Base-by-base conservation (phyloP, 2,888 invertebrate species). In the Napeogenes inachia region DNA sequence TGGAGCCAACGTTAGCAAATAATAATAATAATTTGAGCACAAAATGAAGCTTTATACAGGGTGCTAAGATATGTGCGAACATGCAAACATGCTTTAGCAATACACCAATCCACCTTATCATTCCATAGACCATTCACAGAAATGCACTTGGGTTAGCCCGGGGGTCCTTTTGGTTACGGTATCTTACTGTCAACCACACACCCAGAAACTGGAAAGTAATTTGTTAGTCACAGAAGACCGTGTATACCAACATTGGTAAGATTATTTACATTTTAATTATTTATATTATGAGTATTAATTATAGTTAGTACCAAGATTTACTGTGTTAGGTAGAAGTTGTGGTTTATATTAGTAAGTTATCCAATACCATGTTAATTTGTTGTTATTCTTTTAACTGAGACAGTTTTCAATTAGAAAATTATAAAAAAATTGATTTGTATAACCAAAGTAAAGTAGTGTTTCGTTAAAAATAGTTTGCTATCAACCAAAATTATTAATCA, bases 111-210 rank as follows among this genome's bases (percentile, higher is more conserved):
- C 89, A 89, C 89, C 90, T 90, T 82, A 79, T 77, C 78, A 74
- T 79, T 85, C 86, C 75, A 81, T 82, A 82, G 80, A 79, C 79
- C 89, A 92, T 93, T 95, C 97, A 98, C 87, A 98, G 95, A 92
- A 98, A 98, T 92, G 98, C 98, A 92, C 97, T 97, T 81, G 98
- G 97, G 92, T 98, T 97, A 92, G 97, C 97, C 76, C 97, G 93
- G 78, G 98, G 98, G 92, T 98, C 98, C 95, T 98, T 98, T 93
- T 98, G 98, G 92, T 99, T 99, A 91, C 99, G 95, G 93, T 97
- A 99, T 80, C 98, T 95, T 85, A 98, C 95, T 78, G 98, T 98
- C 93, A 99, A 93, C 96, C 96, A 96, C 71, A 98, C 97, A 91
- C 98, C 98, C 91, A 98, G 93, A 92, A 99, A 98, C 98, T 99